phyloP scores from a whole-genome alignment of 2,888 invertebrate genomes.

The Mayetiola destructor region DNA sequence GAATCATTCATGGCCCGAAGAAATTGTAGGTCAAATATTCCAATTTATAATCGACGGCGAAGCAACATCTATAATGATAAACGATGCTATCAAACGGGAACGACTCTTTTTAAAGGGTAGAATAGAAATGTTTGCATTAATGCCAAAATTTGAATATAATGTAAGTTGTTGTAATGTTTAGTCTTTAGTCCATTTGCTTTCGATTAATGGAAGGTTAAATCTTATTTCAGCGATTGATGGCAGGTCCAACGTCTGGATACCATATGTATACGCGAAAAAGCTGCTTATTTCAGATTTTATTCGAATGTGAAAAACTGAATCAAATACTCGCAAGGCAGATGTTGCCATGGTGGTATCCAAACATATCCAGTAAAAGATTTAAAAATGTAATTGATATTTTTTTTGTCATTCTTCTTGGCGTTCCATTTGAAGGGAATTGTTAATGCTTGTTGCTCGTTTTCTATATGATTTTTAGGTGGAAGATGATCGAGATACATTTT shows the following conservation, averaged over 20 bases:
- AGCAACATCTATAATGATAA: neutral
- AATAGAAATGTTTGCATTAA: neutral
- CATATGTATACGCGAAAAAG: neutral
- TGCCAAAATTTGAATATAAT: neutral
- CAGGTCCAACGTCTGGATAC: neutral
- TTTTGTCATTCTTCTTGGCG: no score
- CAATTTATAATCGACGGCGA: neutral
- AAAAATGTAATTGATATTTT: no score
- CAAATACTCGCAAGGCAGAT: neutral
- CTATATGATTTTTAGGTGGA: neutral
- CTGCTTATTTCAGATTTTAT: conserved; percentile 1
- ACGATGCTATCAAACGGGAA: neutral
- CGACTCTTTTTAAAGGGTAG: neutral
- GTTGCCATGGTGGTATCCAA: neutral
- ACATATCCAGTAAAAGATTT: neutral
- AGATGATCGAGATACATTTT: neutral
- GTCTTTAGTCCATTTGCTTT: neutral
- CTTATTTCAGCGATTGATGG: neutral
- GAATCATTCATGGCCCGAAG: neutral
- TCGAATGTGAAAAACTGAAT: neutral
- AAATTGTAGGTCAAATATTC: neutral
- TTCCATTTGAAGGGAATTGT: neutral
- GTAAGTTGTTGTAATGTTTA: neutral
- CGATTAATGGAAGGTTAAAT: neutral
- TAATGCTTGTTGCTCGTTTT: neutral